These are phyloP conservation scores for Caenorhabditis briggsae DNA, from an alignment of 1,140 invertebrate species.

Conservation along the genomic window DNA sequence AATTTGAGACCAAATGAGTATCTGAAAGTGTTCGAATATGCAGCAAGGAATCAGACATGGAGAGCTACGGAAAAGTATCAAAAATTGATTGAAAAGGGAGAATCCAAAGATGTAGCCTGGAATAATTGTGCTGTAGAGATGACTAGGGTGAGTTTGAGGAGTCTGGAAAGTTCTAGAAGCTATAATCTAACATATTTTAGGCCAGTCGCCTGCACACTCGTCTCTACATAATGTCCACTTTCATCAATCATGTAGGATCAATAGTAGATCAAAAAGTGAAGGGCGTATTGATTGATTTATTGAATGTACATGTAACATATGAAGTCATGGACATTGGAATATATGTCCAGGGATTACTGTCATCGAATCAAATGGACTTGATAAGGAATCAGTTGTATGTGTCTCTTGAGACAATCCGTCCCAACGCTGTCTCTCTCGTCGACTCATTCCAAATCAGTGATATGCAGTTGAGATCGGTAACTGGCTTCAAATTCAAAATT, in stretches of 20 bases:
- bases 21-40: slow-evolving; percentile 60
- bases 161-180: background rate
- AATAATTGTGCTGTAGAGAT: slow-evolving; percentile 73
- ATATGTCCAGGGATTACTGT: slow-evolving; percentile 66
- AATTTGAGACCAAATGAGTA: slow-evolving; percentile 21
- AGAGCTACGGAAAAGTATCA: slow-evolving; percentile 56
- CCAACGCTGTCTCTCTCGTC: slow-evolving; percentile 89
- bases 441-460: slow-evolving; percentile 91
- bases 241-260: slow-evolving; percentile 63
- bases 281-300: slow-evolving; percentile 56
- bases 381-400: slow-evolving; percentile 65
- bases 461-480: slow-evolving; percentile 85
- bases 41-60: slow-evolving; percentile 60
- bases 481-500: too few relatives aligned
- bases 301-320: slow-evolving; percentile 20
- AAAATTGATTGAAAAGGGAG: slow-evolving; percentile 75
- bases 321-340: slow-evolving; percentile 61
- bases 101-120: slow-evolving; percentile 81
- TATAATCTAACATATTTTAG: slow-evolving; percentile 26
- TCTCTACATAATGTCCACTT: slow-evolving; percentile 70
- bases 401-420: slow-evolving; percentile 75
- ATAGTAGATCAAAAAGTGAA: slow-evolving; percentile 26
- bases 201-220: slow-evolving; percentile 78
- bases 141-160: slow-evolving; percentile 72
- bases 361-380: slow-evolving; percentile 62